Base-by-base conservation (phyloP, 2,113 vertebrate species). In the Pterophyllum scalare region DNA sequence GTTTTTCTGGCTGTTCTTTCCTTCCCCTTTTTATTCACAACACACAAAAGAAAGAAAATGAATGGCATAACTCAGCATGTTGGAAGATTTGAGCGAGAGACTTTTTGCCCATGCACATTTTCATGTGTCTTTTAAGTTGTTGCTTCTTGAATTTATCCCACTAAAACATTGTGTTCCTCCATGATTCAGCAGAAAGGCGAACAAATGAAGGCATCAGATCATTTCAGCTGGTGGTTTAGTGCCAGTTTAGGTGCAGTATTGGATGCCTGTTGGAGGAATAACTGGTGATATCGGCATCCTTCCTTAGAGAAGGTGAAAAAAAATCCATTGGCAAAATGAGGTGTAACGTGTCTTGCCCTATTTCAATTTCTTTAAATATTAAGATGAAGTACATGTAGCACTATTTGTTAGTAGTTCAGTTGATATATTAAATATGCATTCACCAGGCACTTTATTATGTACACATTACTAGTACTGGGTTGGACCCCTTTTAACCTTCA, bases 241-340 rank as follows among this genome's bases (percentile, higher is more conserved):
- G 59, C 35, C 26, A 20, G 14, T 60, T 33, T 17, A 31, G 43
- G 43, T 82, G 70, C 20, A 64, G 26, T 35, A 9, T 31, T 57
- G 52, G 56, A 78, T 28, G 20, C 12, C 26, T 8, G 31, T 83
- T 58, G 33, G 24, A 75, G 2, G 31, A 3, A 3, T 87, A 54
- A 67, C 60, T 60, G n/a, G 57, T 77, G 81, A 79, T 67, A 86
- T 75, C 65, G 59, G 35, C 38, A 43, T 59, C n/a, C 67, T 64
- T 82, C 52, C 59, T 81, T 2, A 35, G 20, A 62, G 24, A 13
- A 19, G 59, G 14, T 38, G 75, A 65, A 75, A 58, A 43, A n/a
- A 61, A 24, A 2, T 0, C 58, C 6, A 38, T 2, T 40, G 14
- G 1, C 49, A 28, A 10, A 31, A 31, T 72, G 65, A 0, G 12